A percentile compares a stretch with the other conserved stretches of the same genome.
phyloP scores from a whole-genome alignment of 2,113 vertebrate species.

The Smithornis capensis region DNA sequence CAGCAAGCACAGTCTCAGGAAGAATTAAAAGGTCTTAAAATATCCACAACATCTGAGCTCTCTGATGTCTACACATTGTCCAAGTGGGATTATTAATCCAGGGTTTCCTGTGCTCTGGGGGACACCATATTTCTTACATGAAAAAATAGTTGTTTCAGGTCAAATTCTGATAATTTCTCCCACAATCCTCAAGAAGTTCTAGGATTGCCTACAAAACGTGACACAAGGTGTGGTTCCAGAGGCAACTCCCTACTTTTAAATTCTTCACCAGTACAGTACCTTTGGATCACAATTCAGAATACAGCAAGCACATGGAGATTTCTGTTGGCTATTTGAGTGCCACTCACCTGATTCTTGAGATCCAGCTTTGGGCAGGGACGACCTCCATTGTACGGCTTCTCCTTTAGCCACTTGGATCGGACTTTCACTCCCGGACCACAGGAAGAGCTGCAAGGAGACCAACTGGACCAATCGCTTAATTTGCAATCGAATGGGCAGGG shows the following conservation, averaged over 20 bases:
- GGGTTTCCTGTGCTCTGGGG: background rate
- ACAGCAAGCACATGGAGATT: background rate
- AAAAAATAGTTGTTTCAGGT: background rate
- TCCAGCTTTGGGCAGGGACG: slow-evolving; percentile 94
- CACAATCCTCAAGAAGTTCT: background rate
- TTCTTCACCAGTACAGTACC: background rate
- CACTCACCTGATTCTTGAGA: slow-evolving; percentile 95
- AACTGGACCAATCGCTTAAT: slow-evolving; percentile 92
- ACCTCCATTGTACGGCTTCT: slow-evolving; percentile 95
- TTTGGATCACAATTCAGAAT: background rate
- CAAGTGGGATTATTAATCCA: background rate
- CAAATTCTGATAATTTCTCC: background rate
- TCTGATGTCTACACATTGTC: background rate
- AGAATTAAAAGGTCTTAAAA: background rate
- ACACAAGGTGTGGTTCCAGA: background rate
- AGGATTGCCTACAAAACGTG: background rate
- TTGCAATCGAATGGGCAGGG: slow-evolving; percentile 96
- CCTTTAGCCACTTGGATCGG: slow-evolving; percentile 91
- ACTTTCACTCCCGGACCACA: slow-evolving; percentile 89
- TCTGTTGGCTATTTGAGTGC: background rate
- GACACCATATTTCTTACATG: background rate
- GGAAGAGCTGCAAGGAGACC: slow-evolving; percentile 89
- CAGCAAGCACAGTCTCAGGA: background rate
- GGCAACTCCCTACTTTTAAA: background rate
- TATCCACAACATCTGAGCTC: background rate